Evolutionary conservation across 2,888 invertebrate species (phyloP), one percentile per base, ranked within the genome.

Genomic region (Oxystoma pomonae): DNA sequence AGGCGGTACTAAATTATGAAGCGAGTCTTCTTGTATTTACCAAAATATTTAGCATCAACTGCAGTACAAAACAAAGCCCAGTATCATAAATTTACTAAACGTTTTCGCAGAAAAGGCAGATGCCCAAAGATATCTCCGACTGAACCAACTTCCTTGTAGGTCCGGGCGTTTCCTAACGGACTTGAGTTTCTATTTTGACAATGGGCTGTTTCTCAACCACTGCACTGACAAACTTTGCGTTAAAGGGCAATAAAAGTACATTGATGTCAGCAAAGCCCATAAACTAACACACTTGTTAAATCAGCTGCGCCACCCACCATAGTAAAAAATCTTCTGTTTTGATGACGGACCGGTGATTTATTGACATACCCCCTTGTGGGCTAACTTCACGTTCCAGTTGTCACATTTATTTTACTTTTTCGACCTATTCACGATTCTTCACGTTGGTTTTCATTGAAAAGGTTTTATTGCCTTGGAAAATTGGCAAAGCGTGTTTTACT

Each of bases 341-440:
- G 74, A 73, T 76, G 76, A 74, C 74, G 72, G 74, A 71, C 65
- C 35, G 35, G 65, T 73, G 76, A 78, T 78, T 78, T 78, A 78
- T 75, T 66, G 65, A 35, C 68, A 60, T 70, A 71, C 73, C 77
- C 76, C 75, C 78, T 76, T 71, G 76, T 75, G 73, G 76, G 69
- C 73, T 66, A 68, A 69, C 72, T 75, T 75, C 74, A 70, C 69
- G 71, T 73, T 72, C 72, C 71, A 68, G 70, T 72, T 62, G 53
- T 66, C 60, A 63, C 61, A 65, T 68, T 64, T 65, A 66, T 58
- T 63, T 7, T 12, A 35, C 35, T 35, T 35, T 35, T 35, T 35
- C 63, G 61, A 56, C 70, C 69, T 65, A 68, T 67, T 66, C 57
- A 22, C 69, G 66, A 71, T 74, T 72, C 71, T 73, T 61, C 67